These are phyloP conservation scores for Ciconia maguari DNA, from an alignment of 2,113 vertebrate species.

Conservation along the genomic window DNA sequence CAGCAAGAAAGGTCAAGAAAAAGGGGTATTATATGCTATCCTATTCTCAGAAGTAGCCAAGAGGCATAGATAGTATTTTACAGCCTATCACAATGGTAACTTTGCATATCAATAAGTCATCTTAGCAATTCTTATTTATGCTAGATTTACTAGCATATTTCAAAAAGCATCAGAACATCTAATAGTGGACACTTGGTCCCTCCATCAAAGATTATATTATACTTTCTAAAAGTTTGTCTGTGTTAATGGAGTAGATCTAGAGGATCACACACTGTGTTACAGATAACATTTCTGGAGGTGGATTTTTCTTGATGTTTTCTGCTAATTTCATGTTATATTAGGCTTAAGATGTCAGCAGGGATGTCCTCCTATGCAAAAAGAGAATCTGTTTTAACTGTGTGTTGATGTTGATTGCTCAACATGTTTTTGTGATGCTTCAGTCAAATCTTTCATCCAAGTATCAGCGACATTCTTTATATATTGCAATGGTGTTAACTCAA, in stretches of 20 bases:
- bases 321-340: constrained; percentile 47
- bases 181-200: not conserved
- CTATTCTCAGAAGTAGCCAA: not conserved
- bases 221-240: not conserved
- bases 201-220: not conserved
- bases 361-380: constrained; percentile 41
- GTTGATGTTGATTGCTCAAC: constrained; percentile 21
- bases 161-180: not conserved
- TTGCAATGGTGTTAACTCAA: not conserved
- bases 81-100: not conserved
- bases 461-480: constrained; percentile 9
- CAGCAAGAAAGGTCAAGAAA: not conserved
- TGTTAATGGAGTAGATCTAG: not conserved
- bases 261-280: not conserved
- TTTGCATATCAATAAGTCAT: not conserved
- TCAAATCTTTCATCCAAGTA: constrained; percentile 19
- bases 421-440: constrained; percentile 4
- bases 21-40: not conserved
- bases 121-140: not conserved
- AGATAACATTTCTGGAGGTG: constrained; percentile 30
- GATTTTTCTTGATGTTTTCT: constrained; percentile 53
- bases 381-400: constrained; percentile 32
- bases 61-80: not conserved
- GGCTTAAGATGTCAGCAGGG: constrained; percentile 9
- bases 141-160: not conserved